Percentiles rank a stretch among this genome's conserved stretches.
phyloP scores from a whole-genome alignment of 2,888 invertebrate genomes.

The Erebia ligea region DNA sequence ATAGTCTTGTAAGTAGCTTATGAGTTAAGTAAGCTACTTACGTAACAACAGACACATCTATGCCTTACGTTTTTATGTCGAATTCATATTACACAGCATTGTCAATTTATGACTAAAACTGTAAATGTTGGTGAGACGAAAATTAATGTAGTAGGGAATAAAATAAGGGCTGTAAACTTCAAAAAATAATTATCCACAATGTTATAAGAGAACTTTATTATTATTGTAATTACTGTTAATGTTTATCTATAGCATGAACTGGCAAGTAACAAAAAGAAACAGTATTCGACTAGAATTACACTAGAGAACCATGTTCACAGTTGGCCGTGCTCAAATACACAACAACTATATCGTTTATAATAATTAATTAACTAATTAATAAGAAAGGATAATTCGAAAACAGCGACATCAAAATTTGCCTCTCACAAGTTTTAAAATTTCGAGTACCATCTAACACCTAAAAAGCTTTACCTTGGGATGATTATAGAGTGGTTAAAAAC shows the following conservation, averaged over 20 bases:
- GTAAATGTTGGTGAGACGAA: too few relatives aligned
- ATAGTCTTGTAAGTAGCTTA: too few relatives aligned
- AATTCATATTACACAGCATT: too few relatives aligned
- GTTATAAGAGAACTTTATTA: slow-evolving; percentile 84
- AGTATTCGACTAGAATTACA: slow-evolving; percentile 74
- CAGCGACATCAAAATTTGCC: slow-evolving; percentile 64
- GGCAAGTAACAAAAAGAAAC: slow-evolving; percentile 79
- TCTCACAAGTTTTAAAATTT: slow-evolving; percentile 60
- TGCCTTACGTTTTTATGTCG: too few relatives aligned
- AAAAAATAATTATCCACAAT: slow-evolving; percentile 60
- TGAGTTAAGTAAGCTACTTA: too few relatives aligned
- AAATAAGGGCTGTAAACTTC: background rate
- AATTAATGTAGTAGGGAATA: too few relatives aligned
- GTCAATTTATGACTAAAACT: too few relatives aligned
- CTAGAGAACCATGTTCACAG: slow-evolving; percentile 76
- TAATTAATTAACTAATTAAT: slow-evolving; percentile 51
- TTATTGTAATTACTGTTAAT: slow-evolving; percentile 81
- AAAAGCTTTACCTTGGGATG: slow-evolving; percentile 62
- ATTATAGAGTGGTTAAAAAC: slow-evolving; percentile 56
- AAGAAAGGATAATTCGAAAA: slow-evolving; percentile 54
- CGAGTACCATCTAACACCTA: slow-evolving; percentile 62
- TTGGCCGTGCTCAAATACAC: slow-evolving; percentile 67
- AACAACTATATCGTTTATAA: slow-evolving; percentile 55
- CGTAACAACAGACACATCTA: too few relatives aligned
- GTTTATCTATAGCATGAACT: slow-evolving; percentile 83